Conservation (phyloP, 2,797 vertebrate species). For the Notoglanidium macrostoma region DNA sequence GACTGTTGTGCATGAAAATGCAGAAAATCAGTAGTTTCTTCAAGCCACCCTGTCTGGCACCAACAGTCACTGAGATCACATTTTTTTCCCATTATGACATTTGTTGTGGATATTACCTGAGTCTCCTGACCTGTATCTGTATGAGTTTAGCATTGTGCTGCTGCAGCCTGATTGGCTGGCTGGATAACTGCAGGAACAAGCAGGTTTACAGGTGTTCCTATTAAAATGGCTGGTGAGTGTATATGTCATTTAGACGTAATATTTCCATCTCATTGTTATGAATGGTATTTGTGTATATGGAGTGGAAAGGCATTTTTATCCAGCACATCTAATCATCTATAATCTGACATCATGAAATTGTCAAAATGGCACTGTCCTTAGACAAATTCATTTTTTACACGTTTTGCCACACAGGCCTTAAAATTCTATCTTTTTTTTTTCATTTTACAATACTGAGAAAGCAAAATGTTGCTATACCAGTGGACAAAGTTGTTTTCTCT, state of each 20-base stretch:
- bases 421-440: background rate
- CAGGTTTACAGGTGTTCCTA: background rate
- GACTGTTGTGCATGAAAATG: background rate
- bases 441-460: background rate
- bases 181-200: background rate
- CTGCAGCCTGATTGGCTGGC: background rate
- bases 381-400: background rate
- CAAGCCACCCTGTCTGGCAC: background rate
- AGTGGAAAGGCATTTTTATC: background rate
- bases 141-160: background rate
- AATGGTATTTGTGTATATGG: background rate
- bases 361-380: background rate
- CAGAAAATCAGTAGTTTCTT: background rate
- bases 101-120: background rate
- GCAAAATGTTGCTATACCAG: background rate
- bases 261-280: background rate
- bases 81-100: background rate
- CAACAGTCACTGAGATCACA: background rate
- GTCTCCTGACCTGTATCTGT: background rate
- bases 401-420: background rate
- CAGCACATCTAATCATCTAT: background rate
- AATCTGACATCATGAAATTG: background rate
- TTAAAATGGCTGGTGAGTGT: background rate
- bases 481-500: no score
- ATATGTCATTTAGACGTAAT: background rate